Percentiles rank a stretch among this genome's conserved stretches.
Conservation (phyloP, 2,797 vertebrate species). For the Onychomys torridus region DNA sequence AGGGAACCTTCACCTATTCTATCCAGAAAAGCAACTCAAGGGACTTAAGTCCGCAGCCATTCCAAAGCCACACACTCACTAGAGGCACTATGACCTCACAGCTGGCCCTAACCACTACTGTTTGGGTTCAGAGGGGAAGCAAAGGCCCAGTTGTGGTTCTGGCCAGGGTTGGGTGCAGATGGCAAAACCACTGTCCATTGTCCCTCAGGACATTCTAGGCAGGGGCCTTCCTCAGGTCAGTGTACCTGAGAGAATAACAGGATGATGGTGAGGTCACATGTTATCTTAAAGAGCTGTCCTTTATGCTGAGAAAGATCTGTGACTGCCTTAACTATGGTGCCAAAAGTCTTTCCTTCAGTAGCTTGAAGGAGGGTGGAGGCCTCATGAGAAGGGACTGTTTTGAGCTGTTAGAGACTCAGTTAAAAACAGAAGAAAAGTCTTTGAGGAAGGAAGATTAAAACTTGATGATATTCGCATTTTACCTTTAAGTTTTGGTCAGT, state of each 20-base stretch:
- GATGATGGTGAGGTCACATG: rapidly evolving
- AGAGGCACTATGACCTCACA: rapidly evolving
- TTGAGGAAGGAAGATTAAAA: not conserved
- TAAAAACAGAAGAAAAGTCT: not conserved
- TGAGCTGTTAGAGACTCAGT: not conserved
- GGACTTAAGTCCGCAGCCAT: not conserved
- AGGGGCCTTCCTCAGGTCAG: not conserved
- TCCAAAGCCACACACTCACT: too few relatives aligned
- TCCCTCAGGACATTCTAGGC: not conserved
- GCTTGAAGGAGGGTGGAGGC: not conserved
- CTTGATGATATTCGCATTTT: not conserved
- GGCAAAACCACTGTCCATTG: too few relatives aligned
- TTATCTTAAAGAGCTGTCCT: not conserved
- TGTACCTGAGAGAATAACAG: rapidly evolving
- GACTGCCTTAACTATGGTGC: not conserved
- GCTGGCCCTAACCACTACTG: too few relatives aligned
- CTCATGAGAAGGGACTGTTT: not conserved
- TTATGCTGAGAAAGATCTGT: not conserved
- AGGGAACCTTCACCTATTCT: not conserved
- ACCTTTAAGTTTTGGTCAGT: not conserved
- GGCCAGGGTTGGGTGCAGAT: too few relatives aligned
- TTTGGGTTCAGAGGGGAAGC: not conserved
- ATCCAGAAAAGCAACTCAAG: not conserved
- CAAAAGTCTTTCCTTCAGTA: not conserved
- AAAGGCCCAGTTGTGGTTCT: rapidly evolving